Conservation (phyloP, 2,888 invertebrate genomes). For the Phania funesta region DNA sequence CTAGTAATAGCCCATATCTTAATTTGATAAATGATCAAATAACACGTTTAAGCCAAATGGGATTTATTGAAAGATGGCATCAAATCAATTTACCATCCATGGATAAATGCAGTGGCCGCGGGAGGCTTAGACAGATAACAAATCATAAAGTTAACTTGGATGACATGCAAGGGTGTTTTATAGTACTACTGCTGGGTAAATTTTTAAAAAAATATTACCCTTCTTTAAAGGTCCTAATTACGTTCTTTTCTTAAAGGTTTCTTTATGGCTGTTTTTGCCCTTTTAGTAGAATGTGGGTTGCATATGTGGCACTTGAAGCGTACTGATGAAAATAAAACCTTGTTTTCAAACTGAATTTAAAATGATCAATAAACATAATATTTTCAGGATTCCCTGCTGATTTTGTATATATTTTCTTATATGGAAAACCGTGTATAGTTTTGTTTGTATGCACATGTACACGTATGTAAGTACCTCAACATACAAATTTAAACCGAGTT, state of each 20-base stretch:
- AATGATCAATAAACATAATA: not conserved
- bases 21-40: conserved; percentile 89
- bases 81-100: conserved; percentile 87
- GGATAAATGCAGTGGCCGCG: conserved; percentile 89
- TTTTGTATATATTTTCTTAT: too few relatives aligned
- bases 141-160: conserved; percentile 93
- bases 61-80: conserved; percentile 92
- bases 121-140: conserved; percentile 85
- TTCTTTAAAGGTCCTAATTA: not conserved
- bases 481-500: too few relatives aligned
- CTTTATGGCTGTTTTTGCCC: conserved; percentile 70
- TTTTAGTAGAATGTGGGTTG: conserved; percentile 73
- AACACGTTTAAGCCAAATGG: conserved; percentile 90
- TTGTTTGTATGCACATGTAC: not conserved
- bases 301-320: conserved; percentile 19
- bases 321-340: not conserved
- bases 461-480: too few relatives aligned
- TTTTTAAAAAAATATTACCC: not conserved
- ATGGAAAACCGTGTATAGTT: too few relatives aligned
- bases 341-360: conserved; percentile 38
- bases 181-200: conserved; percentile 89
- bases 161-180: conserved; percentile 96
- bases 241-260: conserved; percentile 69
- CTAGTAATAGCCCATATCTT: conserved; percentile 88
- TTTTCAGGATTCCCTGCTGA: not conserved